Percentiles rank a stretch among this genome's conserved stretches.
Conservation (phyloP, 2,113 vertebrate genomes). For the Picathartes gymnocephalus region DNA sequence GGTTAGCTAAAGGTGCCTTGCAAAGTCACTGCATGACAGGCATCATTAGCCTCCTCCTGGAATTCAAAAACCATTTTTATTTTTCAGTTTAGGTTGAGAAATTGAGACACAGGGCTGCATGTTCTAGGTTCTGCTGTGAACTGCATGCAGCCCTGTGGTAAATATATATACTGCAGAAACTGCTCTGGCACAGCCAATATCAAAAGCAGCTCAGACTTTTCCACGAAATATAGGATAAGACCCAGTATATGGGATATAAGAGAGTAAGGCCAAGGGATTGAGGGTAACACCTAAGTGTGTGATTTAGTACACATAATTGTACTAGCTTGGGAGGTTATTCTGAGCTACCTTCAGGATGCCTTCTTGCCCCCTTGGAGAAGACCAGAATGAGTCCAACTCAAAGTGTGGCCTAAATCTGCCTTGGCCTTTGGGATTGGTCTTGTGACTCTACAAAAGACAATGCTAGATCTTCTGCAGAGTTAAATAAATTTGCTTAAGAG, state of each 20-base stretch:
- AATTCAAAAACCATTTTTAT: background rate
- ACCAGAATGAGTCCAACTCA: background rate
- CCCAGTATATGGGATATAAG: background rate
- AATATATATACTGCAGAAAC: background rate
- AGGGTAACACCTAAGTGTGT: background rate
- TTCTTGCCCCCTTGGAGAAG: background rate
- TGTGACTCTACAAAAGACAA: background rate
- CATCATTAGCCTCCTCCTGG: background rate
- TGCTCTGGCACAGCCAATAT: background rate
- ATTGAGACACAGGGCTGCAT: fast-evolving
- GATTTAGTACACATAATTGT: background rate
- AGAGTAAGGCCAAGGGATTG: background rate
- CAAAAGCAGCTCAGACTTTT: background rate
- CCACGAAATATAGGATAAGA: background rate
- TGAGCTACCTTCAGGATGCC: background rate
- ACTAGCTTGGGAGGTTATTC: background rate
- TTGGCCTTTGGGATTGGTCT: background rate
- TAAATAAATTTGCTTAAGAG: background rate
- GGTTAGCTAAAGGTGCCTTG: background rate
- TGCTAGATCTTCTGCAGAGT: background rate
- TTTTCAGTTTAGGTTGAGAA: background rate
- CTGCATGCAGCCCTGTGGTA: background rate
- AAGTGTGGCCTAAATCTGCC: background rate
- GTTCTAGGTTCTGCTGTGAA: background rate
- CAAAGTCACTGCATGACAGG: background rate